Base-by-base conservation (phyloP, 1,140 invertebrate species). In the Zaprionus africanus region DNA sequence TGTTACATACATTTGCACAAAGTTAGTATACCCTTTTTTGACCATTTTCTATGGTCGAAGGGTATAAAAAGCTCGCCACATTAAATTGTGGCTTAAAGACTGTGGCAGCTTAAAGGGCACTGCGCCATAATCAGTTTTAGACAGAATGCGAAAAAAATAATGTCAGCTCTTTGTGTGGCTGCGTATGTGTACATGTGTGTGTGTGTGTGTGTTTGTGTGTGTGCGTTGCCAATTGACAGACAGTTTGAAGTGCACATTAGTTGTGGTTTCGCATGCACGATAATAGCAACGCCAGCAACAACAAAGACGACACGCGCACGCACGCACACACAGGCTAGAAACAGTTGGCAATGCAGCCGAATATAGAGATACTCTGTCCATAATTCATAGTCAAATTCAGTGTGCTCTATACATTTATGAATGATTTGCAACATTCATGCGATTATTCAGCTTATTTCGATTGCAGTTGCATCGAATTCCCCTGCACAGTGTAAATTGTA, bases 181-280 rank as follows among this genome's bases (percentile, higher is more conserved):
- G 53, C 19, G 26, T 56, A 22, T 46, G 41, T 59, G 43, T 24
- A 4, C 26, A 17, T 36, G 56, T 49, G n/a, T 26, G 17, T 31
- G 49, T 22, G 11, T 51, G 53, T 57, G 53, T 51, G 28, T 38
- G 28, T 65, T 43, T 70, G 19, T 49, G 41, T 60, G 59, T 72
- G 74, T 13, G 43, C 58, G 46, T 65, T 75, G 62, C 59, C 76
- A 87, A 82, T 86, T 86, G 71, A 86, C 72, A 86, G 82, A 66
- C 82, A 78, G 75, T 79, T 82, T 79, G 71, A 72, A 76, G 63
- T 78, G 76, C 67, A 82, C 77, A 87, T 87, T 87, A 86, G 83
- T 87, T 87, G 83, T 63, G 83, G 80, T 83, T 87, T 71, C 60
- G 28, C 71, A 73, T 76, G 71, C 76, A 73, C 65, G 77, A 86